Evolutionary conservation across 2,888 invertebrate genomes (phyloP).

Genomic region (Myopa testacea): DNA sequence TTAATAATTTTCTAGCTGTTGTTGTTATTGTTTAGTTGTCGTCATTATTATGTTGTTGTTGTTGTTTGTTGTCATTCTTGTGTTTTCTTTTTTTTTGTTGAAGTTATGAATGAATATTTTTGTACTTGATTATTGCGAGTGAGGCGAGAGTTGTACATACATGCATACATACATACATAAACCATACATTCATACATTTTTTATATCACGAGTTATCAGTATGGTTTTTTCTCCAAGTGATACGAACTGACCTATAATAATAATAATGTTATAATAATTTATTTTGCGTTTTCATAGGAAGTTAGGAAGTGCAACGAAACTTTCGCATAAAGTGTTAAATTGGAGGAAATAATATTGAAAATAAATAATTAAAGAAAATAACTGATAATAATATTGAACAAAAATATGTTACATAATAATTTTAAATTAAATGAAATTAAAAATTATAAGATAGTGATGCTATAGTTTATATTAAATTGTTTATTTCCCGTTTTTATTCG

Average conservation of each 20-base stretch:
- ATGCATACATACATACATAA: too few species aligned
- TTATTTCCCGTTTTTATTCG: too few species aligned
- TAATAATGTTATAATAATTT: conserved; percentile 1
- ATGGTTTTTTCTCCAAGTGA: conserved; percentile 34
- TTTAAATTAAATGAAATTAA: too few species aligned
- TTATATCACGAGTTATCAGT: conserved; percentile 42
- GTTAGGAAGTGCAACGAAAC: neutral
- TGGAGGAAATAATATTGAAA: too few species aligned
- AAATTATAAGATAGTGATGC: too few species aligned
- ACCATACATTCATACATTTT: too few species aligned
- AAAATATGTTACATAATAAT: too few species aligned
- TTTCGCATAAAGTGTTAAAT: neutral
- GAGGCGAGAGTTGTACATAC: neutral
- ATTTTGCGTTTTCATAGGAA: conserved; percentile 11
- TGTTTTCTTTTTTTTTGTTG: neutral
- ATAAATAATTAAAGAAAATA: too few species aligned
- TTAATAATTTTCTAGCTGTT: neutral
- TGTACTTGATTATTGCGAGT: neutral
- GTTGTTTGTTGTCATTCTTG: conserved; percentile 17
- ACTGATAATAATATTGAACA: too few species aligned
- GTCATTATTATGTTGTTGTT: too few species aligned
- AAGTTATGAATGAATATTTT: conserved; percentile 37
- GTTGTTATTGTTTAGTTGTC: too few species aligned
- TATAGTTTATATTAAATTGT: too few species aligned
- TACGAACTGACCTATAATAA: conserved; percentile 49